phyloP scores from a whole-genome alignment of 1,140 invertebrate species.

The Diorhabda elongata region DNA sequence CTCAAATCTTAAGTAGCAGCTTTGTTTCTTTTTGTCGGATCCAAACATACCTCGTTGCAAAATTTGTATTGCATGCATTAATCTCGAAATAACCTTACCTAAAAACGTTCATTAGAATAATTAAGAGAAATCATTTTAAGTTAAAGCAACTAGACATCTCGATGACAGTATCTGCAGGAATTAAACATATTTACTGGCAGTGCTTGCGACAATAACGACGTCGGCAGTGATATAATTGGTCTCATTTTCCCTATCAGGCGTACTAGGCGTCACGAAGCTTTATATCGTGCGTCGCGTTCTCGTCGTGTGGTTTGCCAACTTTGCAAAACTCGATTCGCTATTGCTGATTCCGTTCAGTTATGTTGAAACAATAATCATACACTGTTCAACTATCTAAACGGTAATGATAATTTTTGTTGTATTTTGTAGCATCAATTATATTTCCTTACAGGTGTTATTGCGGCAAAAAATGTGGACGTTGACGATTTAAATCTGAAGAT shows the following conservation, averaged over 20 bases:
- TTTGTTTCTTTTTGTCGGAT: no score
- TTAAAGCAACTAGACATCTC: neutral
- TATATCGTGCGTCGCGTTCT: neutral
- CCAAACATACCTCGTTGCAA: no score
- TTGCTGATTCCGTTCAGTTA: constrained; percentile 12
- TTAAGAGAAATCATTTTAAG: neutral
- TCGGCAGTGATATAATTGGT: constrained; percentile 10
- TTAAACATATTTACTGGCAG: constrained; percentile 14
- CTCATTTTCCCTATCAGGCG: constrained; percentile 13
- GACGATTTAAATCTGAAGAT: no score
- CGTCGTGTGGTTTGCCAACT: constrained; percentile 21
- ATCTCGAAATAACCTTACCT: no score
- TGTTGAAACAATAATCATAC: neutral
- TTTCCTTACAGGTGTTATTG: no score
- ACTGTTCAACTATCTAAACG: no score
- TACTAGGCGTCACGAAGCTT: constrained; percentile 12
- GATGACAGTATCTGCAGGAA: constrained; percentile 4
- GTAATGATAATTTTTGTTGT: no score
- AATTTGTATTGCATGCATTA: no score
- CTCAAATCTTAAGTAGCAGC: no score
- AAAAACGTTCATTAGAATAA: neutral
- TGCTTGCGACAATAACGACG: constrained; percentile 10
- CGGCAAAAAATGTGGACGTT: no score
- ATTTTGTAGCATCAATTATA: no score
- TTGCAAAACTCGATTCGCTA: constrained; percentile 17